Base-by-base conservation (phyloP, 2,888 invertebrate genomes). In the Latheticus oryzae region DNA sequence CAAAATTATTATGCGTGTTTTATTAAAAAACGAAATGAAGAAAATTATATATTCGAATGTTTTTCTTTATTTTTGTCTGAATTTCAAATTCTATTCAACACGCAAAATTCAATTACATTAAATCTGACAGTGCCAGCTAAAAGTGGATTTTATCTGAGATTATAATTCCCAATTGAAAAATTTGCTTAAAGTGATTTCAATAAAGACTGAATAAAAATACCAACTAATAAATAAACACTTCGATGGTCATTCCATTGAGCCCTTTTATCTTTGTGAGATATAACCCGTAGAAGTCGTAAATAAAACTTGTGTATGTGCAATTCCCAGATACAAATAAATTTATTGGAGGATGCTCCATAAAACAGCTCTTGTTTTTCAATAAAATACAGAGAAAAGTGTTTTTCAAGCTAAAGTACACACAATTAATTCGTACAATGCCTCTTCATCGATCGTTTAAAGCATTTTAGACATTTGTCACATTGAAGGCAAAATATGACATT, bases 251-350 rank as follows among this genome's bases (percentile, higher is more conserved):
- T 43, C 30, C 28, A n/a, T 11, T 16, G 16, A 17, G 16, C 28
- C 28, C 30, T 43, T 43, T 43, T 43, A 43, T 43, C 30, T 43
- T 30, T 8, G 43, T 43, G 43, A 43, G 30, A 43, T 43, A 43
- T 43, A 30, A 30, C 30, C 43, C 7, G 43, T 8, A 28, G 17
- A 43, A 43, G 43, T 43, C 43, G 43, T 43, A 43, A 43, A 43
- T 43, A 43, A 43, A 43, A 43, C 28, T 42, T 30, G 28, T 16
- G 30, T 43, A 30, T 43, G 43, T 30, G 43, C 43, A 43, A 43
- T 43, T 43, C 43, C 43, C 28, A 28, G 43, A 43, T 43, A 43
- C 43, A 43, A 43, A 43, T 30, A 43, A 43, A 43, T 43, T 43
- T 43, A 43, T 43, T 23, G 43, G 13, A 17, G 43, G 17, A 43